Evolutionary conservation across 2,888 invertebrate species (phyloP), one percentile per base, ranked within the genome.

Genomic region (Microdon myrmicae): DNA sequence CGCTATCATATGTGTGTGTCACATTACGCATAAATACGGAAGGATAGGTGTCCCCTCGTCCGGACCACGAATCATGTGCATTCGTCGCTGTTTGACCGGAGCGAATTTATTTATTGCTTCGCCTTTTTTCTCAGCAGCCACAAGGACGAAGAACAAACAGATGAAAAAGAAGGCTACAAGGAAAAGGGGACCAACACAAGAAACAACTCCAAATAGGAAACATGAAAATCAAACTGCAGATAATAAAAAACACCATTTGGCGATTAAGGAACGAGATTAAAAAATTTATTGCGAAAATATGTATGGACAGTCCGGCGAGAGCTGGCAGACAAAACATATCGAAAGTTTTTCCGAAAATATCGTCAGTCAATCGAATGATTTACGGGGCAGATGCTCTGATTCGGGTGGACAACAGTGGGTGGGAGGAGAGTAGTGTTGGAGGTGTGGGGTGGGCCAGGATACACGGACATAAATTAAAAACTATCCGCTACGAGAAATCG

Each of bases 251-350:
- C 75, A 77, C 75, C 79, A 79, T 79, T 78, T 78, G 79, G 75
- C 77, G 79, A 79, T 79, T 78, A 78, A 77, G 74, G 75, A 74
- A 76, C 77, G 73, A 79, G 79, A 80, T 79, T 80, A 79, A 80
- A 79, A 80, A 79, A 79, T 79, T 80, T 79, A 79, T 80, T 78
- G 76, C 79, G 70, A 74, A 79, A 78, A 78, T 79, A 79, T 80
- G 79, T 80, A 80, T 79, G 74, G 76, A 73, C 68, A 25, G 58
- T 58, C 51, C 51, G 53, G 60, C 58, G 37, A 51, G 20, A 55
- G 58, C 66, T 67, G 45, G 61, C 45, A 55, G 49, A 51, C 49
- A 56, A 66, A 54, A 54, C 49, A 61, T 55, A 56, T 59, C 45
- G 56, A 49, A 56, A 60, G 53, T 67, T 55, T 44, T 54, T 41